phyloP scores from a whole-genome alignment of 2,113 vertebrate species.

The Syngnathus typhle region DNA sequence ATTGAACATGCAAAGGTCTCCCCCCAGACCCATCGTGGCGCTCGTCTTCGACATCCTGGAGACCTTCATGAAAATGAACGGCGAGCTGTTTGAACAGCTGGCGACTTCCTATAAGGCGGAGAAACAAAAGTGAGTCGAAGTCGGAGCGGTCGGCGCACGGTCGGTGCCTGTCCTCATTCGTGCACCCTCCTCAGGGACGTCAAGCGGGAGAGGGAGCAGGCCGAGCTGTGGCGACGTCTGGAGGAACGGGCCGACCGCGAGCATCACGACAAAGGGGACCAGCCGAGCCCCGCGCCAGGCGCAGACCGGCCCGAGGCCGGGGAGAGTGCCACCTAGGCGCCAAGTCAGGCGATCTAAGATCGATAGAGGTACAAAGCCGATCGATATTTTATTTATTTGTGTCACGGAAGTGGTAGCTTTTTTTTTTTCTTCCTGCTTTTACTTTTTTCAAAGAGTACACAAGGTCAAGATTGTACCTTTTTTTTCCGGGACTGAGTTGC shows the following conservation, averaged over 20 bases:
- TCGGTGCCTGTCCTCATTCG: neutral
- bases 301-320: conserved; percentile 60
- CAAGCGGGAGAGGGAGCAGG: conserved; percentile 79
- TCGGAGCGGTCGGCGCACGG: neutral
- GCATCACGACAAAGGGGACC: conserved; percentile 60
- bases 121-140: conserved; percentile 84
- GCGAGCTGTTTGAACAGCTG: conserved; percentile 87
- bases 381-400: conserved; percentile 30
- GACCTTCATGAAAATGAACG: conserved; percentile 95
- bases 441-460: neutral
- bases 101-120: conserved; percentile 92
- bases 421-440: neutral
- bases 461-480: neutral
- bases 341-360: conserved; percentile 30
- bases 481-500: neutral
- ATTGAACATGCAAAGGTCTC: neutral
- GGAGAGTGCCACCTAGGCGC: conserved; percentile 58
- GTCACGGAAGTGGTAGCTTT: neutral
- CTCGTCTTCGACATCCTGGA: conserved; percentile 93
- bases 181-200: conserved; percentile 70
- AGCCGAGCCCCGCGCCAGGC: conserved; percentile 43
- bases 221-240: conserved; percentile 81
- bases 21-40: conserved; percentile 83
- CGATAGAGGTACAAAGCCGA: conserved; percentile 33
- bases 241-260: conserved; percentile 80